Conservation (phyloP, 2,797 vertebrate genomes). For the Petrocephalus schoutedeni region DNA sequence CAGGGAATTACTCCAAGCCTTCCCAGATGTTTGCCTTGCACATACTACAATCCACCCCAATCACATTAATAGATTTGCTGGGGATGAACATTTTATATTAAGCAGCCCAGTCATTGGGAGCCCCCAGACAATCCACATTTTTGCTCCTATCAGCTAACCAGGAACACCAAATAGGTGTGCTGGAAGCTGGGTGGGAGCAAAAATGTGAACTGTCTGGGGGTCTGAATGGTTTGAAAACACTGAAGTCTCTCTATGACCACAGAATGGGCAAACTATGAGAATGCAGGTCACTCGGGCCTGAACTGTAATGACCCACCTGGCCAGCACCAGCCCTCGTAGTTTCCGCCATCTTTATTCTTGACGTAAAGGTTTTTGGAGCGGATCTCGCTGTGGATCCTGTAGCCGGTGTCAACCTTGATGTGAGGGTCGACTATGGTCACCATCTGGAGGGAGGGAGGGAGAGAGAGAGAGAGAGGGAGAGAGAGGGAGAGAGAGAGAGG, state of each 20-base stretch:
- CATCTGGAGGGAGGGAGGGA: slow-evolving; percentile 68
- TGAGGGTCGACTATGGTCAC: slow-evolving; percentile 91
- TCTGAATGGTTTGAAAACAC: not conserved
- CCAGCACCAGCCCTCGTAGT: slow-evolving; percentile 96
- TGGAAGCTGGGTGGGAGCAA: not conserved
- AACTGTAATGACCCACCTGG: slow-evolving; percentile 63
- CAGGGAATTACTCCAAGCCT: not conserved
- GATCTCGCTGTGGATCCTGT: slow-evolving; percentile 78
- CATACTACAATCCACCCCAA: not conserved
- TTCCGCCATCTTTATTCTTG: slow-evolving; percentile 80
- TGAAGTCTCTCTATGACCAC: not conserved
- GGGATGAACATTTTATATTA: not conserved
- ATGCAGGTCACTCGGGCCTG: not conserved
- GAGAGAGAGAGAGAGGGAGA: too few relatives aligned
- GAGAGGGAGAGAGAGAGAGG: too few relatives aligned
- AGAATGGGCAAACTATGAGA: not conserved
- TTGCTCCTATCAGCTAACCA: not conserved
- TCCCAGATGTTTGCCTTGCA: not conserved
- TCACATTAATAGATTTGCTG: not conserved
- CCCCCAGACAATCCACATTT: not conserved
- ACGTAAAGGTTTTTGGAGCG: slow-evolving; percentile 67
- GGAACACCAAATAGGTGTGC: not conserved
- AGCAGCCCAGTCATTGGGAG: not conserved
- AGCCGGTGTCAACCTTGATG: slow-evolving; percentile 82
- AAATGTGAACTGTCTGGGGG: not conserved